Evolutionary conservation across 2,797 vertebrate genomes (phyloP), one percentile per base, ranked within the genome.

Genomic region (Pitangus sulphuratus): DNA sequence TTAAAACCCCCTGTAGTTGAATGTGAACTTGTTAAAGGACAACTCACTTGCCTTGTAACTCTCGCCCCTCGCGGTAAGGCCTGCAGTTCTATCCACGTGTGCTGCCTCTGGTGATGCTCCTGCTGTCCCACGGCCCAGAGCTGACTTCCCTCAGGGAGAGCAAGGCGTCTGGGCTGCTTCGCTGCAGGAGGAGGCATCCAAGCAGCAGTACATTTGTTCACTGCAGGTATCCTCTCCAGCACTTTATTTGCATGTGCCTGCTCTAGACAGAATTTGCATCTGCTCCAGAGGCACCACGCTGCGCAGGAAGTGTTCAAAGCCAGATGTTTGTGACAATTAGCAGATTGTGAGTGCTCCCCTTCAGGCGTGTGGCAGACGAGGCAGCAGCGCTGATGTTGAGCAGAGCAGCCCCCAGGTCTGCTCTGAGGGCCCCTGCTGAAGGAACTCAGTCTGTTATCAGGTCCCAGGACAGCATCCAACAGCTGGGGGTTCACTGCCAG

Each of bases 281-380:
- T 78, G 91, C n/a, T 68, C 60, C 64, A 76, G 69, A 35, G 82
- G 68, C 75, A 11, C 18, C 84, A 12, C 3, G 56, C 91, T 48
- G 87, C 2, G 91, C 71, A 6, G 80, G 47, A 39, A 68, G 71
- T 21, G 24, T n/a, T 88, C 88, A 35, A 26, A 88, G 80, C 70
- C 90, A 92, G 88, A 21, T 93, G 94, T 45, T 85, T 81, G 89
- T 48, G 37, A 37, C 80, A 76, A 76, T 44, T 33, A 84, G 87
- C 80, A 60, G 80, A 47, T 70, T 87, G 62, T 83, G 71, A 74
- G 77, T 79, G 87, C 72, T 86, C 33, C 85, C 83, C 1, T 15
- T 90, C 58, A 79, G 86, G 68, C 68, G 58, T 35, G 3, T 82
- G 77, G 93, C 88, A 69, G 74, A 65, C 0, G 2, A 74, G n/a